phyloP scores from a whole-genome alignment of 2,888 invertebrate genomes.

The Gandaritis pyraliata region DNA sequence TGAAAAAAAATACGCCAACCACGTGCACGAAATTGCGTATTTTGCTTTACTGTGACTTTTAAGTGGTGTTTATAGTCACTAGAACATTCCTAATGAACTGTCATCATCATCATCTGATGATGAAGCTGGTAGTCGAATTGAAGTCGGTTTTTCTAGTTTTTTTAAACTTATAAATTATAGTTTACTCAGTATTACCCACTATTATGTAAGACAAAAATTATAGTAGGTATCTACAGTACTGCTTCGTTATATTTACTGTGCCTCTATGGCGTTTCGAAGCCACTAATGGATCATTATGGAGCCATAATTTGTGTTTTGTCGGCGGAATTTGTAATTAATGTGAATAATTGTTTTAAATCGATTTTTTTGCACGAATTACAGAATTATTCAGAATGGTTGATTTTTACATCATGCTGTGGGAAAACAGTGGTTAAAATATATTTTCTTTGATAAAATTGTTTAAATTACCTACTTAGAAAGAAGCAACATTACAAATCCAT shows the following conservation, averaged over 20 bases:
- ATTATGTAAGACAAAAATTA: too few relatives aligned
- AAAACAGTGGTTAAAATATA: not conserved
- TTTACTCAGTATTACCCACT: too few relatives aligned
- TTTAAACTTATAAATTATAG: too few relatives aligned
- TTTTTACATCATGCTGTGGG: not conserved
- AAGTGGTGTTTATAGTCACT: too few relatives aligned
- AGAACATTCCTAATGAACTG: too few relatives aligned
- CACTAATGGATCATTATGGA: constrained; percentile 30
- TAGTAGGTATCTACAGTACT: not conserved
- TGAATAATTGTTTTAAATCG: constrained; percentile 29
- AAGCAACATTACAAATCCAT: too few relatives aligned
- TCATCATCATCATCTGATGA: too few relatives aligned
- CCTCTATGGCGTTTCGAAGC: constrained; percentile 22
- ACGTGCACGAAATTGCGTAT: too few relatives aligned
- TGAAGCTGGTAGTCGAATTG: too few relatives aligned
- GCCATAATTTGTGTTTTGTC: constrained; percentile 30
- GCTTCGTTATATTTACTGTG: constrained; percentile 11
- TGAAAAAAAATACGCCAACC: too few relatives aligned
- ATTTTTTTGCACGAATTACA: constrained; percentile 20
- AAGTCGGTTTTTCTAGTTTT: too few relatives aligned
- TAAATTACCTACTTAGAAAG: not conserved
- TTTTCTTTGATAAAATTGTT: not conserved
- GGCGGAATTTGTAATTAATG: constrained; percentile 29
- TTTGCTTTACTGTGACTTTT: too few relatives aligned
- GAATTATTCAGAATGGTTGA: constrained; percentile 3